Evolutionary conservation across 2,888 invertebrate genomes (phyloP).

Genomic region (Monopis laevigella): DNA sequence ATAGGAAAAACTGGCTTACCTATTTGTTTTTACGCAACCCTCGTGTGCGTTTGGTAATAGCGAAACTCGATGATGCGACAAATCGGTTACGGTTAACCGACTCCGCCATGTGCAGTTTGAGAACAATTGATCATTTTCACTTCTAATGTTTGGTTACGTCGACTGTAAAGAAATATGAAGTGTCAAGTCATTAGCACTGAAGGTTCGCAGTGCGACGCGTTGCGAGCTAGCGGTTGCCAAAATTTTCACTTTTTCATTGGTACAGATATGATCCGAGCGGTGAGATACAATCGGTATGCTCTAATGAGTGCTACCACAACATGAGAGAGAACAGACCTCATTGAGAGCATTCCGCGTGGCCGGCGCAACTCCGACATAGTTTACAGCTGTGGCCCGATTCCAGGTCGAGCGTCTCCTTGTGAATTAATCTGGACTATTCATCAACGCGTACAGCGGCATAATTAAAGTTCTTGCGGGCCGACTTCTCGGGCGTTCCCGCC

Average conservation of each 20-base stretch:
- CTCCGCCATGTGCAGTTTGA: too few species aligned
- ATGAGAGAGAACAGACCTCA: constrained; percentile 40
- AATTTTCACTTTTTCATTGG: constrained; percentile 1
- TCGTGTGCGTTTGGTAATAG: too few species aligned
- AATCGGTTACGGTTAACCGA: too few species aligned
- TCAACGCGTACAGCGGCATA: constrained; percentile 36
- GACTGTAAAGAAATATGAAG: too few species aligned
- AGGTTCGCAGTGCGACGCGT: too few species aligned
- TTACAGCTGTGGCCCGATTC: constrained; percentile 52
- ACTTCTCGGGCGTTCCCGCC: neutral
- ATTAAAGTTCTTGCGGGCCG: constrained; percentile 25
- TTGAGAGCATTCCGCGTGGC: constrained; percentile 37
- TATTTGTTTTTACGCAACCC: too few species aligned
- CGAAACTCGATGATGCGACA: constrained; percentile 2
- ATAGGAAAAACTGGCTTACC: constrained; percentile 9
- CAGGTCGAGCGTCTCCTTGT: constrained; percentile 41
- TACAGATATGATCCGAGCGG: neutral
- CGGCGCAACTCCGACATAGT: constrained; percentile 1
- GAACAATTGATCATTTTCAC: too few species aligned
- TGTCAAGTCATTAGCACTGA: too few species aligned
- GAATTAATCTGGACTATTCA: constrained; percentile 51
- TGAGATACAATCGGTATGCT: constrained; percentile 9
- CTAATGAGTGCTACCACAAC: constrained; percentile 20
- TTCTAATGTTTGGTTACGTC: too few species aligned
- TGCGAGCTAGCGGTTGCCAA: too few species aligned